Evolutionary conservation across 2,888 invertebrate species (phyloP), one percentile per base, ranked within the genome.

Genomic region (Athalia circularis): DNA sequence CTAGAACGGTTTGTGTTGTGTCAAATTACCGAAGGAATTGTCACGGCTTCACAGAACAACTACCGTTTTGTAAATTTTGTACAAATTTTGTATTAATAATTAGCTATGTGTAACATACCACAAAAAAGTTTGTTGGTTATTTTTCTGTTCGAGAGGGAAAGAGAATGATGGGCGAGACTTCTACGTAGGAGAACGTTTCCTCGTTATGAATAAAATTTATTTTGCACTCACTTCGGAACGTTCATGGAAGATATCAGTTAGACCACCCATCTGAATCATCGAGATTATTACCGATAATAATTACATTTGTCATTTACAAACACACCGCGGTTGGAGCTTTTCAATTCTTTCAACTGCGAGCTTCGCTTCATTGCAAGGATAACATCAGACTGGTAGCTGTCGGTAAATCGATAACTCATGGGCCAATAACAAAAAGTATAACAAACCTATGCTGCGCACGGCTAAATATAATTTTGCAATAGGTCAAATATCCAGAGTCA

Each of bases 341-440:
- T 9, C 15, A 62, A 75, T 62, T 64, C 29, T 62, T 75, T 59
- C 47, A n/a, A 75, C 61, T 9, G 61, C 50, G 61, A 75, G 75
- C 29, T 75, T 62, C 62, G 29, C 75, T 75, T 64, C 52, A 62
- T 52, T 50, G 50, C 43, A 61, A 50, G 64, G 75, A 62, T 75
- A 75, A 75, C 62, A 52, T 50, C 29, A 45, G 50, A 75, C 75
- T 75, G 75, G 62, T 62, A 43, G 62, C 48, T 64, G 15, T 48
- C 61, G 15, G 75, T 59, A 47, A 62, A 75, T 75, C 75, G 62
- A 75, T 75, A 62, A 50, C 57, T 61, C 47, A 70, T 54, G 72
- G 78, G 70, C 74, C 78, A 78, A 78, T 78, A 78, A 78, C 64
- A 48, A 68, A 78, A 78, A 78, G 11, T 74, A 64, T 74, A 78